Conservation (phyloP, 2,888 invertebrate species). For the Frankliniella intonsa region DNA sequence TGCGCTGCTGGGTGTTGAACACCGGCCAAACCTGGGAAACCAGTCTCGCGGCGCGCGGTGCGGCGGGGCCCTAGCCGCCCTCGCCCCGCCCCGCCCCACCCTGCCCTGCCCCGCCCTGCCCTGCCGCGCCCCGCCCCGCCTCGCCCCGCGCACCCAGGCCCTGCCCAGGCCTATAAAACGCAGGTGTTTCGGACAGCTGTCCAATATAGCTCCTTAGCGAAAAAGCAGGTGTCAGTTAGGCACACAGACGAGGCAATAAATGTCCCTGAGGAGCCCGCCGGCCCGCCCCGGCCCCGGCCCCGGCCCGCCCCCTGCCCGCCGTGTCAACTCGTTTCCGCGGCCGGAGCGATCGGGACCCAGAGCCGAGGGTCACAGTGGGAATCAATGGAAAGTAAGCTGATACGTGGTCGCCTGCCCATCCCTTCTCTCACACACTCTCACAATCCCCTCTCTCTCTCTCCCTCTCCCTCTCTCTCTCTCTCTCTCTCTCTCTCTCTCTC, state of each 20-base stretch:
- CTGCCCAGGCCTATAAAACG: conserved; percentile 7
- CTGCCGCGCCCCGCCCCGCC: not conserved
- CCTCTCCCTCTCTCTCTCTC: too few species aligned
- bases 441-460: too few species aligned
- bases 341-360: not conserved
- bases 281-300: not conserved
- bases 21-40: not conserved
- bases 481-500: too few species aligned
- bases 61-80: not conserved
- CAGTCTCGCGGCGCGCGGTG: not conserved
- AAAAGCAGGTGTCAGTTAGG: conserved; percentile 24
- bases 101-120: not conserved
- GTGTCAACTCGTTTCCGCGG: not conserved
- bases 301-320: too few species aligned
- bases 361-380: not conserved
- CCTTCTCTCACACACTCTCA: too few species aligned
- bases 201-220: conserved; percentile 26
- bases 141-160: not conserved
- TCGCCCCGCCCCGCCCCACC: too few species aligned
- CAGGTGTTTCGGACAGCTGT: conserved; percentile 15
- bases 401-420: not conserved
- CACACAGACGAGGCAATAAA: conserved; percentile 2
- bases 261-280: not conserved
- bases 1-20: not conserved
- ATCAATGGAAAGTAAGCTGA: conserved; percentile 1